Conservation (phyloP, 2,888 invertebrate species). For the Cenopis cana region DNA sequence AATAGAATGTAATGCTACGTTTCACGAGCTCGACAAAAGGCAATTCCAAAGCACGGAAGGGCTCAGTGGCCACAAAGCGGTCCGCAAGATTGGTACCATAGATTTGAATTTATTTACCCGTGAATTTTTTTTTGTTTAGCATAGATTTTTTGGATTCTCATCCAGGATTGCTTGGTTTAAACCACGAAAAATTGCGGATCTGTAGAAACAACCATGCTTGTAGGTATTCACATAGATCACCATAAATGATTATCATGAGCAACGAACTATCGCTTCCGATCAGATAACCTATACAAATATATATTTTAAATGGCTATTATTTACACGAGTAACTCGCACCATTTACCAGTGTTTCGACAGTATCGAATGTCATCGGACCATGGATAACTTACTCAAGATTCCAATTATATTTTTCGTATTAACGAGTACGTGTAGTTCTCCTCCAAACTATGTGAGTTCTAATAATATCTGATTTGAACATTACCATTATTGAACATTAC, state of each 20-base stretch:
- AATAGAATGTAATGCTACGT: too few relatives aligned
- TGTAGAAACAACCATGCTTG: too few relatives aligned
- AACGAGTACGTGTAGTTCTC: neutral
- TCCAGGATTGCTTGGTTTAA: too few relatives aligned
- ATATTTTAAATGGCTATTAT: neutral
- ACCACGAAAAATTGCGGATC: too few relatives aligned
- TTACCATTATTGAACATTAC: neutral
- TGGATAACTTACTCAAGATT: neutral
- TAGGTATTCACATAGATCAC: too few relatives aligned
- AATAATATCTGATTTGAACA: too few relatives aligned
- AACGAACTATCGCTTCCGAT: slow-evolving; percentile 24
- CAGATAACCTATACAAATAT: slow-evolving; percentile 11
- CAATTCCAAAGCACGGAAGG: too few relatives aligned
- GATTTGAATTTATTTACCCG: too few relatives aligned
- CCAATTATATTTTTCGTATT: neutral
- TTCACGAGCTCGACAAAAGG: too few relatives aligned
- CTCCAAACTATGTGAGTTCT: neutral
- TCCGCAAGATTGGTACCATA: neutral
- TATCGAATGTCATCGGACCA: neutral
- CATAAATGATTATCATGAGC: slow-evolving; percentile 3
- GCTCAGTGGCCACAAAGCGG: neutral
- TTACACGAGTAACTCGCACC: neutral
- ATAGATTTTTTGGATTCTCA: too few relatives aligned
- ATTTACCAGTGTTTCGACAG: too few relatives aligned
- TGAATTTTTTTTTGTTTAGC: too few relatives aligned